Evolutionary conservation across 2,797 vertebrate species (phyloP).

Genomic region (Macropus fuliginosus): DNA sequence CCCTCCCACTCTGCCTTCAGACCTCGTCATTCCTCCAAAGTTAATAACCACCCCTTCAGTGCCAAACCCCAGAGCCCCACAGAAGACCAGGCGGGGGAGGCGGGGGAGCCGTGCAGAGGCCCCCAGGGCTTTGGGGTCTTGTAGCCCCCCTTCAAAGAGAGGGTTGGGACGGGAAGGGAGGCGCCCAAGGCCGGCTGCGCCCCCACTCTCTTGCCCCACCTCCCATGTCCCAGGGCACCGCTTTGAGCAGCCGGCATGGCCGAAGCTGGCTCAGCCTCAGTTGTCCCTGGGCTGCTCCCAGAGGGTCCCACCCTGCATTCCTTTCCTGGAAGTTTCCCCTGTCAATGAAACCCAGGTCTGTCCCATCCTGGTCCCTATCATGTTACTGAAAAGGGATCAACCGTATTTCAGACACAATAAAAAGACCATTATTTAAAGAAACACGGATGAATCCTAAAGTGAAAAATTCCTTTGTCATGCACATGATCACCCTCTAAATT

Average conservation of each 20-base stretch:
- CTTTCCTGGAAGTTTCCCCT: neutral
- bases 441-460: conserved; percentile 3
- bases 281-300: neutral
- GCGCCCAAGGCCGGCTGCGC: accelerated
- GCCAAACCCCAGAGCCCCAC: too few relatives aligned
- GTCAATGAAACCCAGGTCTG: neutral
- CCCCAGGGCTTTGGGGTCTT: neutral
- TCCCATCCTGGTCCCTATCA: neutral
- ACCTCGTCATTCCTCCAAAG: neutral
- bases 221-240: neutral
- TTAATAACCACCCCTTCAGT: neutral
- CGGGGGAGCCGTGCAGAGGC: too few relatives aligned
- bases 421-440: neutral
- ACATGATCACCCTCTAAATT: neutral
- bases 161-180: neutral
- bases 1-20: neutral
- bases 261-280: neutral
- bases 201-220: neutral
- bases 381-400: neutral
- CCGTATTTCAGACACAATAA: neutral
- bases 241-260: neutral
- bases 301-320: neutral
- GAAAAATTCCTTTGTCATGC: conserved; percentile 4
- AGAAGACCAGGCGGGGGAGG: too few relatives aligned
- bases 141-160: neutral